These are phyloP conservation scores for Doryteuthis pealeii DNA, from an alignment of 1,140 invertebrate species.

Conservation along the genomic window DNA sequence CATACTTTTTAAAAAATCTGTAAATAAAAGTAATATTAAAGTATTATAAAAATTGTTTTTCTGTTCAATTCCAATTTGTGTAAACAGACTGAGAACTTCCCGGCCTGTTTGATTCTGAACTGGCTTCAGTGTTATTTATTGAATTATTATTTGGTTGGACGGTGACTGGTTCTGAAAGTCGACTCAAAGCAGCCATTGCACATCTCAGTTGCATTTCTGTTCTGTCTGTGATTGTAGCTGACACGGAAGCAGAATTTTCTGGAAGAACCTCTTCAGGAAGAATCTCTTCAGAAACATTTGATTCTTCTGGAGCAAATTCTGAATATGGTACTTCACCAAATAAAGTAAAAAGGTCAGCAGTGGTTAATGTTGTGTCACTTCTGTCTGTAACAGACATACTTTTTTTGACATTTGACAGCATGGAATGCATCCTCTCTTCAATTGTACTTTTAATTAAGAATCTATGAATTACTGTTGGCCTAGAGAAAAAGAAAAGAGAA, in stretches of 20 bases:
- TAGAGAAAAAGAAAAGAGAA: conserved; percentile 31
- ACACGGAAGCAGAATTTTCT: background rate
- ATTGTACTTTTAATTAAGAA: conserved; percentile 72
- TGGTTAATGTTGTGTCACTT: conserved; percentile 47
- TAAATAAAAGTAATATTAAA: too few relatives aligned
- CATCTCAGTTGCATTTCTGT: background rate
- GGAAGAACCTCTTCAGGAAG: background rate
- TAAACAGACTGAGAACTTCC: too few relatives aligned
- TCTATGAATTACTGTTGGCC: conserved; percentile 68
- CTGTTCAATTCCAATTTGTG: too few relatives aligned
- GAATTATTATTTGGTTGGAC: too few relatives aligned
- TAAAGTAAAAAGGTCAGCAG: conserved; percentile 49
- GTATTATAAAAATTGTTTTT: too few relatives aligned
- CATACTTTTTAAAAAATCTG: too few relatives aligned
- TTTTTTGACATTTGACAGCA: conserved; percentile 44
- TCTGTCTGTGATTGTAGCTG: background rate
- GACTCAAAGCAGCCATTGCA: background rate
- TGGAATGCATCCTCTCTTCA: conserved; percentile 69
- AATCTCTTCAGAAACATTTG: too few relatives aligned
- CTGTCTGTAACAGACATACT: conserved; percentile 27
- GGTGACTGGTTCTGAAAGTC: background rate
- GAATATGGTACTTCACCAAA: conserved; percentile 31
- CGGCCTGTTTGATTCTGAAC: too few relatives aligned
- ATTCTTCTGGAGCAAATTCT: background rate
- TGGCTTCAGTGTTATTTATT: too few relatives aligned